Conservation (phyloP, 92 coral and sea anemone species). For the Palythoa heliodiscus region DNA sequence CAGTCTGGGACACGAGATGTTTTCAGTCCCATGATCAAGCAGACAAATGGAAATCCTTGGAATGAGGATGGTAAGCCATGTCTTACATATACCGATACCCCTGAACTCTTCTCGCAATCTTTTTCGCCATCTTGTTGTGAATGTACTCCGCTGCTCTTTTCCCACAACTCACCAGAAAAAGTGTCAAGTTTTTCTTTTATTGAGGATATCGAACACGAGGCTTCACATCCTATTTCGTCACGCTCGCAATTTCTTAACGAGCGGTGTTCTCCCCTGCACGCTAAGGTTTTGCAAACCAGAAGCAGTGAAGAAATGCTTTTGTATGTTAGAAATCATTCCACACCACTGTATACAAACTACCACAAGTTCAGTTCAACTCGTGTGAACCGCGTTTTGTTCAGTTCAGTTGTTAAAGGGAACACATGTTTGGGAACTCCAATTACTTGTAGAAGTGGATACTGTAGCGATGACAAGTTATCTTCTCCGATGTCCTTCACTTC, state of each 20-base stretch:
- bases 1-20: neutral
- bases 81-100: neutral
- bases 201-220: neutral
- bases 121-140: slow-evolving; percentile 3
- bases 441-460: neutral
- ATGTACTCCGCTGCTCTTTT: neutral
- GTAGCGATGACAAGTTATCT: neutral
- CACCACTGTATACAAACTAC: slow-evolving; percentile 8
- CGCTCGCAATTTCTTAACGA: neutral
- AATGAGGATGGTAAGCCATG: neutral
- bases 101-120: slow-evolving; percentile 21
- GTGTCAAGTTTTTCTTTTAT: neutral
- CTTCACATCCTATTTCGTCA: slow-evolving; percentile 6
- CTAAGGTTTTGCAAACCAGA: neutral
- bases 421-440: neutral
- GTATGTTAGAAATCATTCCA: slow-evolving; percentile 9
- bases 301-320: neutral
- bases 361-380: neutral
- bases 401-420: neutral
- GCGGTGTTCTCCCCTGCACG: neutral
- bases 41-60: neutral
- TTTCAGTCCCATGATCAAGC: neutral
- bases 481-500: neutral
- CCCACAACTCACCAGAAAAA: neutral
- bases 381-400: slow-evolving; percentile 28